Evolutionary conservation across 2,797 vertebrate species (phyloP).

Genomic region (Merluccius polli): DNA sequence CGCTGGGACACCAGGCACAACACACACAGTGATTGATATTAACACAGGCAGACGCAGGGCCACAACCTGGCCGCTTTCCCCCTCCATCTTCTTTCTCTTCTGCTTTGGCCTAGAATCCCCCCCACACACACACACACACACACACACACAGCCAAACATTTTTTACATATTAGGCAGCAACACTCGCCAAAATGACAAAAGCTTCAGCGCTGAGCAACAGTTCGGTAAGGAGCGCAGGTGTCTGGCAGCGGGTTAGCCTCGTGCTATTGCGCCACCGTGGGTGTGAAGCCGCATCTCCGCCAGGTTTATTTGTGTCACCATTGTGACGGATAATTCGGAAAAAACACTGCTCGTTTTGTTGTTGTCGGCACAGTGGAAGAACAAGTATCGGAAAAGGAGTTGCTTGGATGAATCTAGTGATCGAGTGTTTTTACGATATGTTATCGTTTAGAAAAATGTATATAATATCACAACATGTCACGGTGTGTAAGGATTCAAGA

Average conservation of each 20-base stretch:
- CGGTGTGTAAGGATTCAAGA: too few species aligned
- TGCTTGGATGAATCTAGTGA: too few species aligned
- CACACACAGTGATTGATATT: slow-evolving; percentile 45
- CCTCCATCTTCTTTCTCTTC: too few species aligned
- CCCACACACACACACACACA: too few species aligned
- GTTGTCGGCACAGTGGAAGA: too few species aligned
- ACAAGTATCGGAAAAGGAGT: not conserved
- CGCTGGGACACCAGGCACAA: slow-evolving; percentile 3
- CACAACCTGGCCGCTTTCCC: slow-evolving; percentile 11
- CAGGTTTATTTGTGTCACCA: slow-evolving; percentile 15
- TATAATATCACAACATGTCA: not conserved
- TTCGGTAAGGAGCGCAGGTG: slow-evolving; percentile 43
- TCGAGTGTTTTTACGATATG: not conserved
- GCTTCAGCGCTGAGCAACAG: slow-evolving; percentile 38
- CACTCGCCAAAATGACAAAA: slow-evolving; percentile 15
- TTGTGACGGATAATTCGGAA: slow-evolving; percentile 12
- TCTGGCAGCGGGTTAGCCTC: slow-evolving; percentile 37
- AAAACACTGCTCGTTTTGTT: not conserved
- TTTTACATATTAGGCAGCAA: not conserved
- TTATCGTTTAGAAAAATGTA: too few species aligned
- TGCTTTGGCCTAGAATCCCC: slow-evolving; percentile 15
- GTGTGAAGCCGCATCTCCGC: slow-evolving; percentile 28
- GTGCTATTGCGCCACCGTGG: not conserved
- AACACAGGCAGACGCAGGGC: slow-evolving; percentile 57
- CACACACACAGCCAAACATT: not conserved